phyloP scores from a whole-genome alignment of 2,888 invertebrate genomes.

The Endotricha flammealis region DNA sequence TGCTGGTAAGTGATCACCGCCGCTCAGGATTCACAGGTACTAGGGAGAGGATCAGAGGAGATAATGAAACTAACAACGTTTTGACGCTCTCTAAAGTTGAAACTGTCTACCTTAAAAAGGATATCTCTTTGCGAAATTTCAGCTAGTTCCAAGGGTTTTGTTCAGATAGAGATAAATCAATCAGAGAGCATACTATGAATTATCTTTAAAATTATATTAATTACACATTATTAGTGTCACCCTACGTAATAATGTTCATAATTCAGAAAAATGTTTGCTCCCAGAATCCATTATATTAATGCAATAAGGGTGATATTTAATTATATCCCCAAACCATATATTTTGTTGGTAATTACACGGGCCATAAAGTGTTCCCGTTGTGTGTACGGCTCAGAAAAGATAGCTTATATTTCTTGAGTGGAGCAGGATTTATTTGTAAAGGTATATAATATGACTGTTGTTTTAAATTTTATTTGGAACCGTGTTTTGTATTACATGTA shows the following conservation, averaged over 20 bases:
- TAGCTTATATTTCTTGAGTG: background rate
- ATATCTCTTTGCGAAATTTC: no score
- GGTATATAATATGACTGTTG: no score
- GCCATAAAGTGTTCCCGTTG: slow-evolving; percentile 8
- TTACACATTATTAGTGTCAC: no score
- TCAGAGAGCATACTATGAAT: background rate
- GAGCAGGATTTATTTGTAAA: background rate
- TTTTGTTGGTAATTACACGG: slow-evolving; percentile 9
- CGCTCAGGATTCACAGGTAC: no score
- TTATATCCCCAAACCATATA: slow-evolving; percentile 10
- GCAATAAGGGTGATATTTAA: slow-evolving; percentile 11
- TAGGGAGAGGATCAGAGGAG: no score
- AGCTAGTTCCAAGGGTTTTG: background rate
- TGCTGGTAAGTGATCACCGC: no score
- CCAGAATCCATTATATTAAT: slow-evolving; percentile 8
- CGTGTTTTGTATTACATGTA: no score
- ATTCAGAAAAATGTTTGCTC: slow-evolving; percentile 1
- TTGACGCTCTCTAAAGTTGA: no score
- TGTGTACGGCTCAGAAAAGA: slow-evolving; percentile 3
- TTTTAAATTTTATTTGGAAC: no score
- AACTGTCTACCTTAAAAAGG: no score
- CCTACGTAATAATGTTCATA: no score
- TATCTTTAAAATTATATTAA: background rate
- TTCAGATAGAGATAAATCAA: background rate
- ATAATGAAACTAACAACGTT: no score